phyloP scores from a whole-genome alignment of 2,888 invertebrate species.

The Sarcophaga subvicina region DNA sequence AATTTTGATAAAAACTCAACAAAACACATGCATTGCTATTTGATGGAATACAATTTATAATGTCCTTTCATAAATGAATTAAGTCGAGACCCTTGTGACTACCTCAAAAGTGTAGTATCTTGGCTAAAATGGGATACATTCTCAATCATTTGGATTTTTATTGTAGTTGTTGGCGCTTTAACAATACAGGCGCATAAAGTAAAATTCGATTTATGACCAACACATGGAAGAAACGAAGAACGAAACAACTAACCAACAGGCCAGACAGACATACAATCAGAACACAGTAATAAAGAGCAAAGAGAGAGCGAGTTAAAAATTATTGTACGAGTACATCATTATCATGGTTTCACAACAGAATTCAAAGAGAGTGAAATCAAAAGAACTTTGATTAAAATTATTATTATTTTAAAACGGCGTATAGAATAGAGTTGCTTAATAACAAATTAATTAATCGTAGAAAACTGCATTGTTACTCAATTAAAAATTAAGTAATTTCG shows the following conservation, averaged over 20 bases:
- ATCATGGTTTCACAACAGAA: conserved; percentile 30
- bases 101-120: no score
- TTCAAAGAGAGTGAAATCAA: conserved; percentile 35
- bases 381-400: not conserved
- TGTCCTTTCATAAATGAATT: no score
- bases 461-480: no score
- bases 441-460: no score
- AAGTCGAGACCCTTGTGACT: no score
- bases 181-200: conserved; percentile 76
- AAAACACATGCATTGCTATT: no score
- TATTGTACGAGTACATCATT: not conserved
- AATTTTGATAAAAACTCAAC: no score
- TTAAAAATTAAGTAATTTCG: no score
- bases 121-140: not conserved
- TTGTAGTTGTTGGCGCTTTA: conserved; percentile 42
- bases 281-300: conserved; percentile 52
- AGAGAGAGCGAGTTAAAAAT: conserved; percentile 61
- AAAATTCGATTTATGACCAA: conserved; percentile 81
- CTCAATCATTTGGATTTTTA: not conserved
- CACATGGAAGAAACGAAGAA: conserved; percentile 71
- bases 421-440: no score
- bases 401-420: no score
- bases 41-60: no score
- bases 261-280: conserved; percentile 37
- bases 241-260: not conserved